phyloP scores from a whole-genome alignment of 2,797 vertebrate genomes.

The Champsocephalus esox region DNA sequence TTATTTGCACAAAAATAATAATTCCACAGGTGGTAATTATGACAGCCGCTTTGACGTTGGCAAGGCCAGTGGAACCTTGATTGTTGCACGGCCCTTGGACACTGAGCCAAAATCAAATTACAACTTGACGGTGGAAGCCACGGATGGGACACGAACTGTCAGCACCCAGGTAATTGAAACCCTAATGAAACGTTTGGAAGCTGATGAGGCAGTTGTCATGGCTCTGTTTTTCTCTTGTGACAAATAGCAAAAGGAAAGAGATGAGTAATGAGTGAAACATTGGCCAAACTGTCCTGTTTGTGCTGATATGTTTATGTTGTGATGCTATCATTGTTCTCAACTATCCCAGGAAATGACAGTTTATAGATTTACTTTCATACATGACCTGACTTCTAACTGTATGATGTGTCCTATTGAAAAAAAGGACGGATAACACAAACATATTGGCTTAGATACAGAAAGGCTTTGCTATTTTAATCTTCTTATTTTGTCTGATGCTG shows the following conservation, averaged over 20 bases:
- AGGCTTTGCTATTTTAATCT: neutral
- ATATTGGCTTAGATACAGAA: neutral
- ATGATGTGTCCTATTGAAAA: neutral
- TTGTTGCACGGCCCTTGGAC: conserved; percentile 94
- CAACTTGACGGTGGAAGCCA: conserved; percentile 98
- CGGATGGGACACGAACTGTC: conserved; percentile 94
- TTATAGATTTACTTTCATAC: neutral
- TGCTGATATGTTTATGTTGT: conserved; percentile 33
- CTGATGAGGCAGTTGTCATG: conserved; percentile 75
- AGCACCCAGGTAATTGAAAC: conserved; percentile 93
- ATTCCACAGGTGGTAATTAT: conserved; percentile 93
- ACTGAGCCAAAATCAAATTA: conserved; percentile 97
- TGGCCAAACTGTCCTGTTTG: conserved; percentile 33
- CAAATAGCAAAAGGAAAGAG: conserved; percentile 26
- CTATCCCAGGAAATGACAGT: neutral
- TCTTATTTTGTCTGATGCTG: neutral
- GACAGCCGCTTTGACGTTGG: conserved; percentile 98
- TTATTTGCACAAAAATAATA: conserved; percentile 60
- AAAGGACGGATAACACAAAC: conserved; percentile 2
- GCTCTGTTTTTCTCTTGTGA: conserved; percentile 51
- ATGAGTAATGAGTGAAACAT: conserved; percentile 54
- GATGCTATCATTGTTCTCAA: conserved; percentile 25
- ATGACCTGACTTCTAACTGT: conserved; percentile 10
- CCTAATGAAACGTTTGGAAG: conserved; percentile 73
- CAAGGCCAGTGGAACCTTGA: conserved; percentile 95